Conservation (phyloP, 1,140 invertebrate species). For the Diorhabda carinulata region DNA sequence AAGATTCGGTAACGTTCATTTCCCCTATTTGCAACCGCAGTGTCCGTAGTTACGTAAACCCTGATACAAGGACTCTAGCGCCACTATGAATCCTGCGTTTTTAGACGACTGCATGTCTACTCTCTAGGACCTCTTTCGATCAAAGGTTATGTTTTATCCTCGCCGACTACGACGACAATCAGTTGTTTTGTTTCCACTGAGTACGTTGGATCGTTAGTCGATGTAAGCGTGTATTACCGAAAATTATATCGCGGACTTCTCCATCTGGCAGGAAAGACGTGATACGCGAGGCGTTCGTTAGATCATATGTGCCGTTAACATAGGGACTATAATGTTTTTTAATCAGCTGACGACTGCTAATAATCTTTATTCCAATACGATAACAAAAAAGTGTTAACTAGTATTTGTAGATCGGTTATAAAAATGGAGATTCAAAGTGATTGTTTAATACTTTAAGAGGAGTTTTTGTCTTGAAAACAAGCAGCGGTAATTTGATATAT, state of each 20-base stretch:
- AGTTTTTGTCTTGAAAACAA: too few relatives aligned
- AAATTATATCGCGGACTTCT: slow-evolving; percentile 13
- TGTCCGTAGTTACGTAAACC: neutral
- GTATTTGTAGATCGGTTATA: slow-evolving; percentile 1
- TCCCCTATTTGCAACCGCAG: too few relatives aligned
- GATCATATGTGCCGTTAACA: neutral
- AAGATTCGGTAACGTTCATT: too few relatives aligned
- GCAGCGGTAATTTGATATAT: too few relatives aligned
- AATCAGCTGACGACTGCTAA: slow-evolving; percentile 14
- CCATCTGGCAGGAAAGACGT: slow-evolving; percentile 15
- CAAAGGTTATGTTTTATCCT: slow-evolving; percentile 20
- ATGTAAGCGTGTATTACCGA: slow-evolving; percentile 4
- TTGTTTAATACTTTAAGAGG: neutral
- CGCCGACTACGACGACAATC: neutral
- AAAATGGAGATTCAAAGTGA: neutral
- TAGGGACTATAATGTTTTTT: slow-evolving; percentile 8
- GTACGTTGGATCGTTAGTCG: slow-evolving; percentile 1
- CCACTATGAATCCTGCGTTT: slow-evolving; percentile 13
- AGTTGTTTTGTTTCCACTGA: slow-evolving; percentile 1
- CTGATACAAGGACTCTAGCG: neutral
- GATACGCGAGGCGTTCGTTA: neutral
- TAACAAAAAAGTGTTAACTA: slow-evolving; percentile 19
- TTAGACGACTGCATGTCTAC: slow-evolving; percentile 16
- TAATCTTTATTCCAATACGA: neutral
- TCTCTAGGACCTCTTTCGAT: slow-evolving; percentile 14